Base-by-base conservation (phyloP, 2,888 invertebrate genomes). In the Cataglyphis albicans region DNA sequence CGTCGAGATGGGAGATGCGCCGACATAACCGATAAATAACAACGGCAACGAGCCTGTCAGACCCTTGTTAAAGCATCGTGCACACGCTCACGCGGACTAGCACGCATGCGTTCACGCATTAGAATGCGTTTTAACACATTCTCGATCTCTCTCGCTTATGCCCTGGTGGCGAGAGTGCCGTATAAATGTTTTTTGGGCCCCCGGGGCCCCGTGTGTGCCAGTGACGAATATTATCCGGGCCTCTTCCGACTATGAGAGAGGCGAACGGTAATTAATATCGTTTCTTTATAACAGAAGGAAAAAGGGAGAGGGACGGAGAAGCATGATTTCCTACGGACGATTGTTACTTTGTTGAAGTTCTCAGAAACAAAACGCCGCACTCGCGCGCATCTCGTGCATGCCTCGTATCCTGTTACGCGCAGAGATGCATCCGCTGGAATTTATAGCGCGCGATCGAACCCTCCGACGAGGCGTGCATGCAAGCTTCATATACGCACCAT, bases 11-110 rank as follows among this genome's bases (percentile, higher is more conserved):
- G 93, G 91, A 93, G 94, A 94, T 94, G 93, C 93, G 92, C 92
- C 92, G 93, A 93, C 94, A 94, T 94, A 94, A 94, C 94, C 94
- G 93, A 94, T 94, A 94, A 94, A 94, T 94, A 94, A 94, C 94
- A 94, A 93, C 94, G 92, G 94, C 93, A 94, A 94, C 94, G 93
- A 94, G 94, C 91, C 94, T 94, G 94, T 94, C 94, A 94, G 94
- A 94, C 94, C 94, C 94, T 94, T 94, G 94, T 94, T 94, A 93
- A 94, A 93, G 89, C 92, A 88, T 86, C 88, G 89, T 90, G 90
- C 92, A 90, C 92, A 90, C 90, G 90, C 90, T 85, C 90, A 84
- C 89, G 86, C 90, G 85, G 86, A 64, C 88, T 81, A 88, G 84
- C 89, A 88, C 85, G 87, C 88, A 89, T 83, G 90, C 86, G 84